phyloP scores from a whole-genome alignment of 2,113 vertebrate genomes.

The Nerophis ophidion region DNA sequence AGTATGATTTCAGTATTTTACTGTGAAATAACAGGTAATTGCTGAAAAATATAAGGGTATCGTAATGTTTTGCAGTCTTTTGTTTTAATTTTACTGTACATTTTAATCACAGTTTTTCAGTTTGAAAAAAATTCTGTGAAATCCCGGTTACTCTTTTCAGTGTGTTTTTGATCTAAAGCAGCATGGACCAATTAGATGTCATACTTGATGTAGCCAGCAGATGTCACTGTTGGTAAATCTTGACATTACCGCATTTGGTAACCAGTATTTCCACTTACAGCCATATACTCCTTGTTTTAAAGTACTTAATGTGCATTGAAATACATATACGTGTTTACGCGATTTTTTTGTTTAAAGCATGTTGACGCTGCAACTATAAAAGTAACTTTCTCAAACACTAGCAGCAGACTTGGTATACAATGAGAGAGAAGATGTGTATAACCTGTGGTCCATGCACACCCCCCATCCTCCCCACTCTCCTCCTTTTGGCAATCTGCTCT shows the following conservation, averaged over 20 bases:
- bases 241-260: slow-evolving; percentile 20
- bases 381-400: too few species aligned
- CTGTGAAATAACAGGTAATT: too few species aligned
- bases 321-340: background rate
- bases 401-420: background rate
- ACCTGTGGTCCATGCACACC: slow-evolving; percentile 47
- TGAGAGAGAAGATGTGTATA: slow-evolving; percentile 55
- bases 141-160: too few species aligned
- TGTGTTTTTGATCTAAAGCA: background rate
- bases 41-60: too few species aligned
- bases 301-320: too few species aligned
- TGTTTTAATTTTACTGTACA: too few species aligned
- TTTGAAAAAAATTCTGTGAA: too few species aligned
- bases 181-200: background rate
- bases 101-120: too few species aligned
- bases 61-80: too few species aligned
- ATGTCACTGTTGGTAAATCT: slow-evolving; percentile 67
- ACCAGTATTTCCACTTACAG: slow-evolving; percentile 20
- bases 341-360: background rate
- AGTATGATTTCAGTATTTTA: too few species aligned
- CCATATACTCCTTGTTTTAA: background rate
- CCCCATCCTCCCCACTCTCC: slow-evolving; percentile 51
- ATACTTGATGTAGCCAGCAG: slow-evolving; percentile 48
- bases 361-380: too few species aligned
- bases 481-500: slow-evolving; percentile 59